Evolutionary conservation across 2,797 vertebrate genomes (phyloP).

Genomic region (Channa striata): DNA sequence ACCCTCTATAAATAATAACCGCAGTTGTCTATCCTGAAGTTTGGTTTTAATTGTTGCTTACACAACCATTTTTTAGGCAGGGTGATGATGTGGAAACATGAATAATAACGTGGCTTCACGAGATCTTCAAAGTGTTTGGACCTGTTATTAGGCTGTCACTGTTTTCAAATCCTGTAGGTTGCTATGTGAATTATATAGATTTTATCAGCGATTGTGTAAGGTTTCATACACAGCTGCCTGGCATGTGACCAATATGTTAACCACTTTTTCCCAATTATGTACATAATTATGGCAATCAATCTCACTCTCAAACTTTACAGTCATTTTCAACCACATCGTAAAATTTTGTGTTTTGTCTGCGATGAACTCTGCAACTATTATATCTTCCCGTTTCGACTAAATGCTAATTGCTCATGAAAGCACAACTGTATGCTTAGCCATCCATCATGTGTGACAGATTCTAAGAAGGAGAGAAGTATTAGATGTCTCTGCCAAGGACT

Average conservation of each 20-base stretch:
- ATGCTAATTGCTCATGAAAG: slow-evolving; percentile 63
- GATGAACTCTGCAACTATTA: slow-evolving; percentile 44
- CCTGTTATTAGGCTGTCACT: slow-evolving; percentile 23
- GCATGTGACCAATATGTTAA: slow-evolving; percentile 41
- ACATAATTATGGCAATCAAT: slow-evolving; percentile 53
- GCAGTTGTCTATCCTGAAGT: neutral
- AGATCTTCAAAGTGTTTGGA: slow-evolving; percentile 26
- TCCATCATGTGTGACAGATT: slow-evolving; percentile 69
- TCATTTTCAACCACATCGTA: slow-evolving; percentile 37
- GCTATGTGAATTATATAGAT: slow-evolving; percentile 48
- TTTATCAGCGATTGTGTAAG: slow-evolving; percentile 51
- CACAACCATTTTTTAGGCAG: neutral
- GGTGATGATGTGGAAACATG: slow-evolving; percentile 35
- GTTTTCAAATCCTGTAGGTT: slow-evolving; percentile 57
- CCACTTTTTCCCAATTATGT: slow-evolving; percentile 35
- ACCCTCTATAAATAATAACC: slow-evolving; percentile 6
- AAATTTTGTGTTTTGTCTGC: slow-evolving; percentile 37
- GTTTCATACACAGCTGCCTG: slow-evolving; percentile 47
- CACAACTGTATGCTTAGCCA: slow-evolving; percentile 35
- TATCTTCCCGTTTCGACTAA: slow-evolving; percentile 44
- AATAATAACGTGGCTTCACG: slow-evolving; percentile 43
- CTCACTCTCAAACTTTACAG: slow-evolving; percentile 24
- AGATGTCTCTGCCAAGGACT: slow-evolving; percentile 54
- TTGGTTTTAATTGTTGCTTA: neutral
- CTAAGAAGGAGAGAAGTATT: slow-evolving; percentile 53